Evolutionary conservation across 2,888 invertebrate species (phyloP), one percentile per base, ranked within the genome.

Genomic region (Chymomyza fuscimana): DNA sequence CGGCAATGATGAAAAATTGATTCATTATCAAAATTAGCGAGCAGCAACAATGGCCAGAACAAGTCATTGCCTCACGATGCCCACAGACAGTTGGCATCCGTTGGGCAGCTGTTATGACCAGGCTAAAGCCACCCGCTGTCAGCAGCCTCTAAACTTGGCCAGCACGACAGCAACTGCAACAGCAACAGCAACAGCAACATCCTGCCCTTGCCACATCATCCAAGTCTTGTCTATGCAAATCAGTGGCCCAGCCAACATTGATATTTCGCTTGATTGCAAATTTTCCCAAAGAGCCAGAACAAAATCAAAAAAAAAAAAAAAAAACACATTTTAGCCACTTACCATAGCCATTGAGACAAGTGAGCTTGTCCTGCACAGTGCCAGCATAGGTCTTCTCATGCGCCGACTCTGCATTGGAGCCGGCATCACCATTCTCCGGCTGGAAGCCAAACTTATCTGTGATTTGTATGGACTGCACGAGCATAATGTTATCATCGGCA

Each of bases 401-500:
- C 80, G 94, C 94, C 72, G 93, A 92, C 50, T 83, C 82, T 61
- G 86, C 79, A 12, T 80, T 81, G 71, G 82, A 82, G 66, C 93
- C 93, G 77, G 94, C 93, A 72, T 94, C 94, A 72, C 80, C 80
- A 63, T 82, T 83, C 78, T 91, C 91, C 82, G 94, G 93, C 88
- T 96, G 96, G 92, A 97, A 97, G 64, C 96, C 97, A 91, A 97
- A 97, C 92, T 97, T 97, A 93, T 98, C 97, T 56, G 97, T 97
- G 90, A 98, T 98, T 92, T 97, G 97, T 89, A 98, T 97, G 72
- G 97, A 96, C 91, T 97, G 97, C 65, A 97, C 97, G 76, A 97
- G 93, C 64, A 98, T 94, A 92, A 98, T 95, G 91, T 97, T 96
- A 89, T 97, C 97, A 77, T 95, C 94, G 72, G 92, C 92, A 77